Evolutionary conservation across 2,888 invertebrate genomes (phyloP).

Genomic region (Tiliacea citrago): DNA sequence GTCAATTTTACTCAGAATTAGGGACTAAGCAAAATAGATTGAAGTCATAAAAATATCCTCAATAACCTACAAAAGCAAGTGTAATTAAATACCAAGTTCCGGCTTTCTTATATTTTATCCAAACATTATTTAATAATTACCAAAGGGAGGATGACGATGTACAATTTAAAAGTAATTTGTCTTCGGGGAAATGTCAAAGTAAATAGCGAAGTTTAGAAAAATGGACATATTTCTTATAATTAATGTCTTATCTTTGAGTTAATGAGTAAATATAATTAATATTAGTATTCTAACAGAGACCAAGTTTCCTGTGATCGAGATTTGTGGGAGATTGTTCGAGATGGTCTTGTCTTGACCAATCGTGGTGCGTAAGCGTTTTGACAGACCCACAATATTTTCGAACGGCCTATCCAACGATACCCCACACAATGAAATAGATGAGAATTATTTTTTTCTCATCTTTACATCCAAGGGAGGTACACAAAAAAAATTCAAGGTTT

Average conservation of each 20-base stretch:
- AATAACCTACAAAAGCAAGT: constrained; percentile 16
- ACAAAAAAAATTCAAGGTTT: too few species aligned
- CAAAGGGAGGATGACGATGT: constrained; percentile 32
- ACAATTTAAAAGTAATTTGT: constrained; percentile 58
- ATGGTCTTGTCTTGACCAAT: too few species aligned
- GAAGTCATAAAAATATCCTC: constrained; percentile 9
- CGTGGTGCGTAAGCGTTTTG: too few species aligned
- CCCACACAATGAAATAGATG: too few species aligned
- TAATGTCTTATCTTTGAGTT: background rate
- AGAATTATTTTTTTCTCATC: too few species aligned
- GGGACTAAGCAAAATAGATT: background rate
- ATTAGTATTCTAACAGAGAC: background rate
- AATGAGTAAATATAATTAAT: constrained; percentile 21
- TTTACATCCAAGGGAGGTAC: too few species aligned
- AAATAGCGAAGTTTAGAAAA: constrained; percentile 18
- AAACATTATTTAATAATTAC: constrained; percentile 43
- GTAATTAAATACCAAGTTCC: constrained; percentile 31
- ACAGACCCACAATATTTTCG: too few species aligned
- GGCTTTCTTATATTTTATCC: constrained; percentile 20
- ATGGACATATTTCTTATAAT: background rate
- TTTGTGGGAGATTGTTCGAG: background rate
- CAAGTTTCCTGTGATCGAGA: too few species aligned
- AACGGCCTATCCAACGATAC: too few species aligned
- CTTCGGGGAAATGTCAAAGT: constrained; percentile 25
- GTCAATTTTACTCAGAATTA: background rate